Evolutionary conservation across 2,797 vertebrate species (phyloP).

Genomic region (Gobio occitaniae): DNA sequence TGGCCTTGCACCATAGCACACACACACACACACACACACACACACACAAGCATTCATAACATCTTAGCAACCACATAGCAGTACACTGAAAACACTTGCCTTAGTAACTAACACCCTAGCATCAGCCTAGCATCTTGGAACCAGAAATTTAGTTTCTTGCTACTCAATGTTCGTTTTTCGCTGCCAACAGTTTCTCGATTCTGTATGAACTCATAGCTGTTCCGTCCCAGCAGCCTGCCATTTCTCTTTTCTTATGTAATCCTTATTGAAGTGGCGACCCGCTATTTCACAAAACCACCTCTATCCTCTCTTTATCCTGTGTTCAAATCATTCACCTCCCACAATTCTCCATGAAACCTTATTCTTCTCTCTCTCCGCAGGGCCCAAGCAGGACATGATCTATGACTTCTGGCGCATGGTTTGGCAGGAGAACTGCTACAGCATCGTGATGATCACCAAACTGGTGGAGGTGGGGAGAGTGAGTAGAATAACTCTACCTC

Average conservation of each 20-base stretch:
- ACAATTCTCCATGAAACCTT: slow-evolving; percentile 21
- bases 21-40: background rate
- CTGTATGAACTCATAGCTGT: background rate
- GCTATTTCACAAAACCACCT: slow-evolving; percentile 19
- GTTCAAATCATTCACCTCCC: slow-evolving; percentile 18
- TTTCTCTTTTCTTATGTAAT: slow-evolving; percentile 19
- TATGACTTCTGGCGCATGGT: slow-evolving; percentile 99
- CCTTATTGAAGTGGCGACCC: background rate
- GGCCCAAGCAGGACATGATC: slow-evolving; percentile 96
- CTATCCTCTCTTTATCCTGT: slow-evolving; percentile 2
- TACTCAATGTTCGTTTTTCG: slow-evolving; percentile 36
- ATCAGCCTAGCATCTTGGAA: background rate
- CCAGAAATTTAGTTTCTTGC: slow-evolving; percentile 2
- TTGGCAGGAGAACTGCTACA: slow-evolving; percentile 97
- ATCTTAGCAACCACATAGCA: background rate
- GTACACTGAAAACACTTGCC: background rate
- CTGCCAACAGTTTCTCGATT: background rate
- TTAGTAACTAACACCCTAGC: background rate
- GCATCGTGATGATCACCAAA: slow-evolving; percentile 98
- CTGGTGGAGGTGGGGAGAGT: slow-evolving; percentile 97
- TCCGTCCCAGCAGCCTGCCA: background rate
- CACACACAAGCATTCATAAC: background rate
- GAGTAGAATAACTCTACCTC: slow-evolving; percentile 68
- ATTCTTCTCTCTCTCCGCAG: slow-evolving; percentile 71
- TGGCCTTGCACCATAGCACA: background rate